phyloP scores from a whole-genome alignment of 2,888 invertebrate species.

The Andrena trimmerana region DNA sequence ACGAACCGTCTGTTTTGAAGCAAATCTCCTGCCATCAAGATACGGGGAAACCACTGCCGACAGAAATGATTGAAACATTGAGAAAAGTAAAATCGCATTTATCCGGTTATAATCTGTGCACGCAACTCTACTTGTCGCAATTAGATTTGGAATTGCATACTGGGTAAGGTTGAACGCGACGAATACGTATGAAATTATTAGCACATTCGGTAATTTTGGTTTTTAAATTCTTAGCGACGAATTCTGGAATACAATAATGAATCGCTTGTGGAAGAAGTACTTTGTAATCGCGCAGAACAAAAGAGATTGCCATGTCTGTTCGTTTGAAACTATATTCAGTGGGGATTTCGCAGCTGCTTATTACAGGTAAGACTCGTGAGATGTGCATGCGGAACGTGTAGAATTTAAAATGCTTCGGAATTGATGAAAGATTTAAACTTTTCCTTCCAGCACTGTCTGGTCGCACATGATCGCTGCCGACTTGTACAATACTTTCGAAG shows the following conservation, averaged over 20 bases:
- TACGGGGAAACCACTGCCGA: constrained; percentile 90
- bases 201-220: constrained; percentile 8
- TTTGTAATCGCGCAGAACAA: constrained; percentile 91
- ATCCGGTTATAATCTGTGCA: constrained; percentile 92
- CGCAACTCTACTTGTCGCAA: constrained; percentile 92
- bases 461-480: constrained; percentile 96
- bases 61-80: constrained; percentile 88
- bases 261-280: constrained; percentile 93
- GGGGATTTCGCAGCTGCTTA: constrained; percentile 95
- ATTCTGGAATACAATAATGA: constrained; percentile 94
- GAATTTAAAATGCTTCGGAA: neutral
- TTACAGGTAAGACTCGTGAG: constrained; percentile 86
- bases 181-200: constrained; percentile 1
- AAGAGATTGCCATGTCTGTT: constrained; percentile 94
- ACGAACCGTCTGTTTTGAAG: constrained; percentile 87
- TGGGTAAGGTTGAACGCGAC: constrained; percentile 84
- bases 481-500: constrained; percentile 93
- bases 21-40: constrained; percentile 91
- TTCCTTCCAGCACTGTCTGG: constrained; percentile 92
- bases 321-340: constrained; percentile 93
- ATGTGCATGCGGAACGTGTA: constrained; percentile 4
- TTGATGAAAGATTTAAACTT: neutral
- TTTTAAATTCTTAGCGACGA: constrained; percentile 86
- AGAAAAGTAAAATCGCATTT: constrained; percentile 90
- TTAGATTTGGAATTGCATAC: constrained; percentile 94